Base-by-base conservation (phyloP, 2,888 invertebrate species). In the Oscheius sp. region DNA sequence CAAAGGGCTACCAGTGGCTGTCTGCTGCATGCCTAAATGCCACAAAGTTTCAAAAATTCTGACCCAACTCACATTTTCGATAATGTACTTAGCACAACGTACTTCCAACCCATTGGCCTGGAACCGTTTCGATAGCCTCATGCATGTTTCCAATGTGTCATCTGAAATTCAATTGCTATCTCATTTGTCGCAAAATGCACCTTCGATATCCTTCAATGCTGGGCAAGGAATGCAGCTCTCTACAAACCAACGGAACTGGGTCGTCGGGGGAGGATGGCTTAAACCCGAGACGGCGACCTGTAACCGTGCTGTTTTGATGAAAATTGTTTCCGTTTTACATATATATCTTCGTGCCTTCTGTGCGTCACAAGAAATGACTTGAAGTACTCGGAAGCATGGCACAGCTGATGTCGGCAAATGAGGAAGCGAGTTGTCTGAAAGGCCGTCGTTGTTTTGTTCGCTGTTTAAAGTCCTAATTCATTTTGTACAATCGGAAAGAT, bases 111-210 rank as follows among this genome's bases (percentile, higher is more conserved):
- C 86, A 62, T 81, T 80, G 2, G 88, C 85, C 35, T 81, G 77
- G 74, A 88, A 88, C 47, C 88, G 75, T 65, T 84, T 81, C 7
- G 84, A 84, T n/a, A 88, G 75, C 48, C 88, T 77, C 88, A 88
- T 88, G 63, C 87, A 87, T 1, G 88, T 86, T 71, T 88, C 88
- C 53, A 88, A 81, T 5, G 83, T 83, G 57, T 88, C 86, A 63
- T 88, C 88, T 87, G 47, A 47, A 55, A 60, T n/a, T 21, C 21
- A 57, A 13, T 10, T 50, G 2, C 32, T 42, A 7, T 42, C 42
- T 42, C 42, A 42, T 42, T 42, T 42, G 42, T 42, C 42, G 42
- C 4, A 42, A 42, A 42, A 7, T 7, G 42, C 42, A 84, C 88
- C 88, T 47, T 85, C 80, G 65, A 88, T 85, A 59, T 88, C 87